These are phyloP conservation scores for Odontocerum albicorne DNA, from an alignment of 2,888 invertebrate genomes.

Conservation along the genomic window DNA sequence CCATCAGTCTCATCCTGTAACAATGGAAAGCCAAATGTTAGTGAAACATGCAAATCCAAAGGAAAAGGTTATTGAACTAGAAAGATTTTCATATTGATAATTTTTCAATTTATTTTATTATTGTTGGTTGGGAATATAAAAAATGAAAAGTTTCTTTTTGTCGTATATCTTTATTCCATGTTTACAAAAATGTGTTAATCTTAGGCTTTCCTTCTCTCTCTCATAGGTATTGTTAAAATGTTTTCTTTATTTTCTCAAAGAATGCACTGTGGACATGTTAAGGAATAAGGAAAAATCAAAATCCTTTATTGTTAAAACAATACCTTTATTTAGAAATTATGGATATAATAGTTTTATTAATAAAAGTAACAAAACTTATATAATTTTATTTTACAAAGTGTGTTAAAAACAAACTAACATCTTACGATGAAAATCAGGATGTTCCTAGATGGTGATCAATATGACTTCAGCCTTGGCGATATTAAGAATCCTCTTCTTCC, in stretches of 20 bases:
- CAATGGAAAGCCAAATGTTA: slow-evolving; percentile 44
- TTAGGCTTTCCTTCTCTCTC: not conserved
- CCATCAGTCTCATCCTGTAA: slow-evolving; percentile 50
- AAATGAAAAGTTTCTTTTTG: too few species aligned
- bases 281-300: slow-evolving; percentile 33
- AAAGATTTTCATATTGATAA: too few species aligned
- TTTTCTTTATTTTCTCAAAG: not conserved
- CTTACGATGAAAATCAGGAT: slow-evolving; percentile 30
- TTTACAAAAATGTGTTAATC: not conserved
- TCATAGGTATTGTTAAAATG: slow-evolving; percentile 1
- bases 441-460: slow-evolving; percentile 4
- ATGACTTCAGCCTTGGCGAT: not conserved
- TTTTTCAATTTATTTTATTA: too few species aligned
- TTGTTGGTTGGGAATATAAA: too few species aligned
- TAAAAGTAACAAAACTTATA: slow-evolving; percentile 13
- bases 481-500: too few species aligned
- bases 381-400: slow-evolving; percentile 27
- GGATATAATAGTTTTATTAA: slow-evolving; percentile 13
- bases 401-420: slow-evolving; percentile 34
- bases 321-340: slow-evolving; percentile 28
- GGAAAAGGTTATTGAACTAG: too few species aligned
- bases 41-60: too few species aligned
- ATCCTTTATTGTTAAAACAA: slow-evolving; percentile 29
- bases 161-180: slow-evolving; percentile 8
- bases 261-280: slow-evolving; percentile 22